Evolutionary conservation across 2,797 vertebrate species (phyloP).

Genomic region (Crocodylus rhombifer): DNA sequence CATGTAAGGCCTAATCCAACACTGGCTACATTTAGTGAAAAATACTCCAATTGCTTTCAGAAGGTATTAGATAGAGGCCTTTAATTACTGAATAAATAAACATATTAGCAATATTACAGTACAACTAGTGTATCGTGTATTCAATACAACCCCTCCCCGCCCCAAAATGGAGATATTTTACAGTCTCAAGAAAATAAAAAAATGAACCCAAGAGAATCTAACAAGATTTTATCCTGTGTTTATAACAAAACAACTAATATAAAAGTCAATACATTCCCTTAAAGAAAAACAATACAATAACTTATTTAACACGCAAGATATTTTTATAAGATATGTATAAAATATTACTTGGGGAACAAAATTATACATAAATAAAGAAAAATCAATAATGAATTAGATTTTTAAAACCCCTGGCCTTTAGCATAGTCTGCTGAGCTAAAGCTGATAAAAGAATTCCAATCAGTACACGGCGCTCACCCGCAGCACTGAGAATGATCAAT

Average conservation of each 20-base stretch:
- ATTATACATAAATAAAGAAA: constrained; percentile 16
- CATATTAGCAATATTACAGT: not conserved
- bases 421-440: not conserved
- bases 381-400: not conserved
- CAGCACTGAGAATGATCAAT: not conserved
- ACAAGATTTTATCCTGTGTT: not conserved
- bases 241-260: not conserved
- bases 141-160: no score
- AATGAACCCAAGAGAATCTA: not conserved
- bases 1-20: not conserved
- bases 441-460: not conserved
- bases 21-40: not conserved
- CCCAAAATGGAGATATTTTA: not conserved
- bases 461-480: not conserved
- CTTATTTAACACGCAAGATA: not conserved
- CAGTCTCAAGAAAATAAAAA: not conserved
- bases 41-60: not conserved
- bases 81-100: not conserved
- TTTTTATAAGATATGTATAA: not conserved
- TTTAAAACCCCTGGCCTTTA: not conserved
- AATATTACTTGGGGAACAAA: not conserved
- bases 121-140: not conserved
- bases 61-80: not conserved
- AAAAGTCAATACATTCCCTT: not conserved
- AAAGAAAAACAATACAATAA: not conserved